Base-by-base conservation (phyloP, 2,888 invertebrate species). In the Pheosia tremula region DNA sequence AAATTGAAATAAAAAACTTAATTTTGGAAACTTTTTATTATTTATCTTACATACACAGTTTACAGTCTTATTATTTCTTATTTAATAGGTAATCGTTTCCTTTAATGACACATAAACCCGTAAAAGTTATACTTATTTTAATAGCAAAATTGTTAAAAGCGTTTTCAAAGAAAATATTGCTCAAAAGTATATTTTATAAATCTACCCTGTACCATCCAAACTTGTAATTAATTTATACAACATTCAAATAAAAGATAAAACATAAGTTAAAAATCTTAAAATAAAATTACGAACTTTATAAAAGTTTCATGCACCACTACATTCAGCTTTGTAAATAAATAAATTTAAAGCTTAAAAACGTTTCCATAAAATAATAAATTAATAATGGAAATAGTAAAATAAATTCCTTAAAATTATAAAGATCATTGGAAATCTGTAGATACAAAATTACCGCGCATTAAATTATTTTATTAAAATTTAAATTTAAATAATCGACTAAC, bases 261-360 rank as follows among this genome's bases (percentile, higher is more conserved):
- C 62, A 47, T 60, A 60, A 61, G 59, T 59, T 55, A 63, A 60
- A 62, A 59, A 63, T 63, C 57, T 64, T 24, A 66, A 64, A 77
- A 74, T 61, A 59, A 70, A 10, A 63, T 66, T 38, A 67, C 24
- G 60, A 66, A 67, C 61, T 64, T 62, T 57, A 57, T 60, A 60
- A 56, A 24, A 45, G 5, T 56, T 67, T 66, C 72, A 82, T 83
- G 91, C 91, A 91, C 91, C 89, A 86, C 81, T 71, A 69, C 71
- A 85, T 91, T 91, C 89, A 92, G 89, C 93, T 79, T 79, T 75
- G 56, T 37, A 62, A 74, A 66, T 66, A 71, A 74, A 70, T 64
- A 59, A 39, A 63, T 70, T 77, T 85, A 82, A 82, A 82, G 79
- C 80, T 75, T 69, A 72, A 58, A 64, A 62, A 67, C 62, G 69